A percentile compares a stretch with the other conserved stretches of the same genome.
Conservation (phyloP, 1,140 invertebrate species). For the Brachionus plicatilis region DNA sequence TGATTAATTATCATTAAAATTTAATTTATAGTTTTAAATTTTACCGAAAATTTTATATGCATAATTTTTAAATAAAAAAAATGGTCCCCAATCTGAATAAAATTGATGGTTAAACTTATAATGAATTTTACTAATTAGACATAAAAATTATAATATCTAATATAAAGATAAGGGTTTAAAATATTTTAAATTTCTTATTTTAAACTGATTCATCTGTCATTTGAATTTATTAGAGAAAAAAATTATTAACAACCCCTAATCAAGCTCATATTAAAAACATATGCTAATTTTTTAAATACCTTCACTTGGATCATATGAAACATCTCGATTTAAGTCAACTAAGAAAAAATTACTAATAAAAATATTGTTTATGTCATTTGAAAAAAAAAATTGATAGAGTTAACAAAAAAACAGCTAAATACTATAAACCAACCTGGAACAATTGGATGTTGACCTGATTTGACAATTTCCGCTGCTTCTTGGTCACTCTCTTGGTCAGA, state of each 20-base stretch:
- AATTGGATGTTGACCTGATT: not conserved
- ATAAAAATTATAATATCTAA: not conserved
- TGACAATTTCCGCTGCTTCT: not conserved
- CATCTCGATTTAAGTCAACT: not conserved
- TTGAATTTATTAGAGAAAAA: not conserved
- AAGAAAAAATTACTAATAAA: not conserved
- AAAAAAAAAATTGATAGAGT: not conserved
- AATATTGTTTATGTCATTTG: not conserved
- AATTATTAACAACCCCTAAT: not conserved
- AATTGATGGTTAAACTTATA: not conserved
- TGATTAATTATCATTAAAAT: not conserved
- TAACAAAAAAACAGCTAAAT: not conserved
- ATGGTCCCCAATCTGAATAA: not conserved
- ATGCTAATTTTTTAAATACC: slow-evolving; percentile 5
- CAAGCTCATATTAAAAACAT: not conserved
- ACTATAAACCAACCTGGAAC: not conserved
- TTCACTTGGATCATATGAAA: slow-evolving; percentile 32
- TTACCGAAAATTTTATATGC: not conserved
- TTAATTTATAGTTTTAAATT: not conserved
- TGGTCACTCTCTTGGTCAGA: slow-evolving; percentile 31
- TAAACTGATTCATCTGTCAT: not conserved
- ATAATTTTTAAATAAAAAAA: not conserved
- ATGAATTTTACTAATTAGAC: not conserved
- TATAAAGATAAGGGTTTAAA: too few relatives aligned
- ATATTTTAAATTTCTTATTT: not conserved